Evolutionary conservation across 2,888 invertebrate species (phyloP), one percentile per base, ranked within the genome.

Genomic region (Nomada fabriciana): DNA sequence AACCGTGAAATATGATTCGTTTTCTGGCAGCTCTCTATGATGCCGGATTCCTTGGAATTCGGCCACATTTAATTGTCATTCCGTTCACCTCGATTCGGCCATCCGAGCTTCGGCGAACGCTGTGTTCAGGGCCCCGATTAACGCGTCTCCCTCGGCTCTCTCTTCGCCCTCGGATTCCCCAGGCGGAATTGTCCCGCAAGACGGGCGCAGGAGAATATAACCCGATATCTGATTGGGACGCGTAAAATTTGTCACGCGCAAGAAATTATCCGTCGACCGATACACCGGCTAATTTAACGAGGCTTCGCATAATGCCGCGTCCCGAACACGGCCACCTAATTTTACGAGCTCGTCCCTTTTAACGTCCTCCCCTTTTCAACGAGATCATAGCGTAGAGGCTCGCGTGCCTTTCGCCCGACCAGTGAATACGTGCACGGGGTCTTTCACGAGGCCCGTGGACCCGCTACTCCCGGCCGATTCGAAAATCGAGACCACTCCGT

Each of bases 271-370:
- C 52, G 75, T 59, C 73, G 53, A 29, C 71, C 78, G 84, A 80
- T 36, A 15, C 76, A 81, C 52, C 75, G 50, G 55, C 69, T 87
- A 83, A 86, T 85, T 87, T 85, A 85, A 86, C 72, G 81, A 72
- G 67, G 36, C 70, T 69, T 42, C 63, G 71, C 36, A 25, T 79
- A 80, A 65, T 59, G 71, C 65, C 42, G 60, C 11, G 60, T 59
- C 69, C 57, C 55, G 73, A 57, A 36, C 63, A 57, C 67, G 42
- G 52, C 69, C 76, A 74, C 70, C 84, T 82, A 86, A 87, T 85
- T 87, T 87, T 85, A 82, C 85, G 85, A 85, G 57, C 74, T 55
- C 61, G 79, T 72, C 68, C 50, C 76, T 67, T 71, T 71, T 67
- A 71, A 77, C 55, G 67, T 36, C 53, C 52, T 53, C 64, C 42